phyloP scores from a whole-genome alignment of 2,797 vertebrate species.

The Coregonus suidteri region DNA sequence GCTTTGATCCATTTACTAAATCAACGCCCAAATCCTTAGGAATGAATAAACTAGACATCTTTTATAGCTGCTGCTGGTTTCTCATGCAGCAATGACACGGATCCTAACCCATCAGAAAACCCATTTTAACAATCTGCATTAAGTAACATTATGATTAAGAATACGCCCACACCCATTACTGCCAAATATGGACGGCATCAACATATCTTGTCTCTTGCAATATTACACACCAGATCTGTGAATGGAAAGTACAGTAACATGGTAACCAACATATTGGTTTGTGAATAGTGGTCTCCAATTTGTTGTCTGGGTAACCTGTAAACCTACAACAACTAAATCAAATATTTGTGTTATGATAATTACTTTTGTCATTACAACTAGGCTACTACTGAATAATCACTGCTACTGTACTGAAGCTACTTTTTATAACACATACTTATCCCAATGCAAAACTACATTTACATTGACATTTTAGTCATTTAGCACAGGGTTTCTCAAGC shows the following conservation, averaged over 20 bases:
- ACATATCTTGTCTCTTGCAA: not conserved
- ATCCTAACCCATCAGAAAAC: conserved; percentile 45
- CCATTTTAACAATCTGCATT: conserved; percentile 34
- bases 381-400: too few relatives aligned
- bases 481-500: too few relatives aligned
- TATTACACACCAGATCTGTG: not conserved
- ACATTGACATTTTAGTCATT: too few relatives aligned
- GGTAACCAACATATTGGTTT: not conserved
- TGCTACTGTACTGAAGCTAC: too few relatives aligned
- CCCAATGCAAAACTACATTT: too few relatives aligned
- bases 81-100: conserved; percentile 51
- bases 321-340: not conserved
- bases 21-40: conserved; percentile 22
- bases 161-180: conserved; percentile 40
- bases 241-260: not conserved
- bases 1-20: conserved; percentile 37
- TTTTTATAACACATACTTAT: too few relatives aligned
- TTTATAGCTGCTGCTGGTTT: conserved; percentile 1
- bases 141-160: conserved; percentile 20
- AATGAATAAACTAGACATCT: conserved; percentile 48
- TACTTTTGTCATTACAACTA: too few relatives aligned
- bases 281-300: not conserved
- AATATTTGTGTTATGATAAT: too few relatives aligned
- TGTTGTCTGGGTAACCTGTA: not conserved
- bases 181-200: not conserved